phyloP scores from a whole-genome alignment of 2,888 invertebrate species.

The Macaria notata region DNA sequence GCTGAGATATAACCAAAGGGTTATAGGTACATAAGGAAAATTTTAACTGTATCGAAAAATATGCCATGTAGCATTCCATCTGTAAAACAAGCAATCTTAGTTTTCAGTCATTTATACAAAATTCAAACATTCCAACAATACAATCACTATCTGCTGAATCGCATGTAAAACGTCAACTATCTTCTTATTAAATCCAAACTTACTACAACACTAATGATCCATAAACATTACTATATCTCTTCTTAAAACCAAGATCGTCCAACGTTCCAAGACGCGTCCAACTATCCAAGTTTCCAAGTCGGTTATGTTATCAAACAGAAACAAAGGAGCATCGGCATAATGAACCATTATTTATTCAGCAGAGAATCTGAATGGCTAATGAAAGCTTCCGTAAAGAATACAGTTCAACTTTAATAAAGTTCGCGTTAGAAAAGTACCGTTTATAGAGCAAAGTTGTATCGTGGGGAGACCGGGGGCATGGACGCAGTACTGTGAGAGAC shows the following conservation, averaged over 20 bases:
- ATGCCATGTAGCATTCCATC: neutral
- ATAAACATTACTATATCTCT: no score
- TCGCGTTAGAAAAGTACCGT: slow-evolving; percentile 42
- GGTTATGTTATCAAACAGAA: slow-evolving; percentile 25
- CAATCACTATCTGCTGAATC: no score
- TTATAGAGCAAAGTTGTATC: slow-evolving; percentile 45
- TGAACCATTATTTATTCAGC: slow-evolving; percentile 44
- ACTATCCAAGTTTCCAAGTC: slow-evolving; percentile 25
- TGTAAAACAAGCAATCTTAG: neutral
- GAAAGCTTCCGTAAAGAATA: slow-evolving; percentile 35
- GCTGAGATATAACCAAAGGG: no score
- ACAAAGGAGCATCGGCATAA: slow-evolving; percentile 34
- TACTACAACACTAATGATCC: no score
- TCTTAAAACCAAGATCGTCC: neutral
- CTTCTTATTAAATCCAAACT: no score
- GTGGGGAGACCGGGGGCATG: slow-evolving; percentile 28
- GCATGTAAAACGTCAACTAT: no score
- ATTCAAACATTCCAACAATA: no score
- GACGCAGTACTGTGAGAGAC: neutral
- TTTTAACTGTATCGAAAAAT: neutral
- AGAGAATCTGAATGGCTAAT: slow-evolving; percentile 45
- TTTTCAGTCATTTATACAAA: no score
- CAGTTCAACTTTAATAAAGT: slow-evolving; percentile 47
- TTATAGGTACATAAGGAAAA: neutral
- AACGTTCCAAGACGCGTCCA: neutral